phyloP scores from a whole-genome alignment of 2,888 invertebrate species.

The Dichetophora obliterata region DNA sequence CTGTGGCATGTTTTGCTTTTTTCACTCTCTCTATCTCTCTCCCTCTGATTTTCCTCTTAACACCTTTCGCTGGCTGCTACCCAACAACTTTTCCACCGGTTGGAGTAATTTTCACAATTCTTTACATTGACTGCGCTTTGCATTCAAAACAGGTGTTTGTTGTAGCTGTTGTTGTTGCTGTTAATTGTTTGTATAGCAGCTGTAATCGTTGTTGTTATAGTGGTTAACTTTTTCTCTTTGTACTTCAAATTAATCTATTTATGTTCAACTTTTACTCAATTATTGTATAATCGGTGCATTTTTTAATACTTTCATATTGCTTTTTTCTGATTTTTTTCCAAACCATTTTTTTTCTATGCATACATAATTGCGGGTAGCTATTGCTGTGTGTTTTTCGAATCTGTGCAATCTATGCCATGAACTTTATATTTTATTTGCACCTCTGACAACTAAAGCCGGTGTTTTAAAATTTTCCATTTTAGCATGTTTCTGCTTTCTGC shows the following conservation, averaged over 20 bases:
- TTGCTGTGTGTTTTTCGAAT: not conserved
- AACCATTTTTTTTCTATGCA: not conserved
- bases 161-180: slow-evolving; percentile 27
- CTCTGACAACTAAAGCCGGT: not conserved
- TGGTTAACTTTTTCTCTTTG: too few species aligned
- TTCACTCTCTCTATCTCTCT: not conserved
- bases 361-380: not conserved
- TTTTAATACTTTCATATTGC: not conserved
- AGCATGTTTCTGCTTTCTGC: not conserved
- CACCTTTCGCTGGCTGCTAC: too few species aligned
- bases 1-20: not conserved
- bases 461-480: not conserved
- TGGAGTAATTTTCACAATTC: not conserved
- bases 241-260: too few species aligned
- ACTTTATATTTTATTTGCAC: not conserved
- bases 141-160: slow-evolving; percentile 40
- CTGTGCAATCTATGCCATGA: not conserved
- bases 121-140: slow-evolving; percentile 5
- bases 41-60: not conserved
- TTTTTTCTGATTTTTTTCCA: not conserved
- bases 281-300: not conserved
- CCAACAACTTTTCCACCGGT: too few species aligned
- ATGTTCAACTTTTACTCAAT: not conserved
- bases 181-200: slow-evolving; percentile 23
- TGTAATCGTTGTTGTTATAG: slow-evolving; percentile 15